Conservation (phyloP, 2,113 vertebrate genomes). For the Podilymbus podiceps region DNA sequence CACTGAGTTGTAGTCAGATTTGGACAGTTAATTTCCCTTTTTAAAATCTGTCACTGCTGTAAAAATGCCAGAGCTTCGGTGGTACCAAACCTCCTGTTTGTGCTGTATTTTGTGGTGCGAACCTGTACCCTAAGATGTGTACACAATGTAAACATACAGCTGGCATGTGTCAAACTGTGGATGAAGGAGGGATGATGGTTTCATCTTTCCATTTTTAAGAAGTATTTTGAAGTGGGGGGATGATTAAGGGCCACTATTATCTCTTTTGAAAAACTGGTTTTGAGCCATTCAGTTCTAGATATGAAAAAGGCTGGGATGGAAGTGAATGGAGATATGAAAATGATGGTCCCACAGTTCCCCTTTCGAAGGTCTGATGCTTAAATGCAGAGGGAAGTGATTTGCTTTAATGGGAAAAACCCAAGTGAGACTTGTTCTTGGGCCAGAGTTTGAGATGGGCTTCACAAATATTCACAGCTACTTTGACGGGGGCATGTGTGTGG, state of each 20-base stretch:
- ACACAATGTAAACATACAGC: not conserved
- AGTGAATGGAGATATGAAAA: not conserved
- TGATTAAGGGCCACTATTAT: not conserved
- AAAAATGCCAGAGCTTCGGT: not conserved
- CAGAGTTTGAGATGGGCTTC: not conserved
- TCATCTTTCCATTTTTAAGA: not conserved
- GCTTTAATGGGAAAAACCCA: not conserved
- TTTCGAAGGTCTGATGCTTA: not conserved
- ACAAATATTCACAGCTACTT: not conserved
- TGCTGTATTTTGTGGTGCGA: not conserved
- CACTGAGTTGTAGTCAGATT: not conserved
- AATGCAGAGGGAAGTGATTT: not conserved
- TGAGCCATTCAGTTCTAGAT: not conserved
- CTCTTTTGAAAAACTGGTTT: not conserved
- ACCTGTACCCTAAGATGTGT: rapidly evolving
- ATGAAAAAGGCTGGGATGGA: not conserved
- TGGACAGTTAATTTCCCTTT: not conserved
- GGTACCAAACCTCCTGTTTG: not conserved
- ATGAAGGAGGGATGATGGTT: not conserved
- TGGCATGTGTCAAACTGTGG: not conserved
- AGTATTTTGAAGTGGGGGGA: not conserved
- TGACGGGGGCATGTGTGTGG: rapidly evolving
- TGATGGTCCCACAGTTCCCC: not conserved
- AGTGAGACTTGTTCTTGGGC: not conserved
- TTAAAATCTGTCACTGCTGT: not conserved